These are phyloP conservation scores for Amazona vittata DNA, from an alignment of 2,113 vertebrate genomes.

Conservation along the genomic window DNA sequence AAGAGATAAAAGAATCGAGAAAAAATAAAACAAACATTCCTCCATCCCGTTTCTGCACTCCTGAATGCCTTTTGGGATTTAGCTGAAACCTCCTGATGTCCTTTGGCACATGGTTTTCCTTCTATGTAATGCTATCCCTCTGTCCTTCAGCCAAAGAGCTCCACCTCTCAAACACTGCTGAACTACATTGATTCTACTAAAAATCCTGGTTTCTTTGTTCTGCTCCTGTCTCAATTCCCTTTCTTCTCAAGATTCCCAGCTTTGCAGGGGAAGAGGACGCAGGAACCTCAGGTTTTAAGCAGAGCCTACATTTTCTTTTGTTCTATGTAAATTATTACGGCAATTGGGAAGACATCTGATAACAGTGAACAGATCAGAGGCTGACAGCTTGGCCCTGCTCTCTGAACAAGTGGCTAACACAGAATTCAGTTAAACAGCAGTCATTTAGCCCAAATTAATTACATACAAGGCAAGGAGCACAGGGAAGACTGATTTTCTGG, in stretches of 20 bases:
- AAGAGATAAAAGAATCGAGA: not conserved
- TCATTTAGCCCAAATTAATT: constrained; percentile 26
- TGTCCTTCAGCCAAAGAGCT: not conserved
- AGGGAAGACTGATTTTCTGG: not conserved
- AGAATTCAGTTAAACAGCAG: not conserved
- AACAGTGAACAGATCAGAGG: not conserved
- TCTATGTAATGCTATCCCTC: not conserved
- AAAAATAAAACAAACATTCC: not conserved
- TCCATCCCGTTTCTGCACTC: not conserved
- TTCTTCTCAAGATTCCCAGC: not conserved
- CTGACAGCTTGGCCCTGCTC: not conserved
- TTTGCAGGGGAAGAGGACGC: not conserved
- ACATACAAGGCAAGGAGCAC: not conserved
- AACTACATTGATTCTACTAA: not conserved
- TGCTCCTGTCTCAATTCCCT: not conserved
- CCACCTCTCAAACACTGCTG: not conserved
- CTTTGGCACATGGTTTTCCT: not conserved
- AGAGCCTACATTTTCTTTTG: not conserved
- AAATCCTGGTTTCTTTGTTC: not conserved
- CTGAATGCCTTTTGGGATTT: not conserved
- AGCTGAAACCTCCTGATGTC: not conserved
- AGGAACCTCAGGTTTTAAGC: not conserved
- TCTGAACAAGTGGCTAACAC: not conserved
- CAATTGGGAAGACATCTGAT: not conserved
- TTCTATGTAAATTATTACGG: not conserved